Conservation (phyloP, 2,888 invertebrate genomes). For the Apodemia duryi region DNA sequence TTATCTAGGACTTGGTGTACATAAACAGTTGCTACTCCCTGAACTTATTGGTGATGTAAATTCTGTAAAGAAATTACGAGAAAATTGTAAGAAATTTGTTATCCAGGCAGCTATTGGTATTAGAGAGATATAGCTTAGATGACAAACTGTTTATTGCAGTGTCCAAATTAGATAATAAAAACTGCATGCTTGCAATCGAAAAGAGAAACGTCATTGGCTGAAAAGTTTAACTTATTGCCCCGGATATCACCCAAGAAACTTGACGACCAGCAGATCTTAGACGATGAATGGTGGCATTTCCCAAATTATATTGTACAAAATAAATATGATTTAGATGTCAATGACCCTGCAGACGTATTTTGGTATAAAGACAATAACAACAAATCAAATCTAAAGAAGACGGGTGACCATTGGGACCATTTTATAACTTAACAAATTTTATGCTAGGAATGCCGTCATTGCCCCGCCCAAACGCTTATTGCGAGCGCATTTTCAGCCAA, state of each 20-base stretch:
- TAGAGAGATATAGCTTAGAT: too few relatives aligned
- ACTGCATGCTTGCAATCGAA: too few relatives aligned
- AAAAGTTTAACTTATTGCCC: too few relatives aligned
- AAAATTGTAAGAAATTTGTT: too few relatives aligned
- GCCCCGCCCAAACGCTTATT: conserved; percentile 24
- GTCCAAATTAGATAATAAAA: too few relatives aligned
- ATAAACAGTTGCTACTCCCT: too few relatives aligned
- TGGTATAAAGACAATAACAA: conserved; percentile 14
- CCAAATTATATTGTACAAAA: conserved; percentile 6
- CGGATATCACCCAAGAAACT: background rate
- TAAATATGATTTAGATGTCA: background rate
- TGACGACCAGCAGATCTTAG: background rate
- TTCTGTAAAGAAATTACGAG: too few relatives aligned
- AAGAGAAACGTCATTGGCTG: too few relatives aligned
- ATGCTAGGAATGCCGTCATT: conserved; percentile 20
- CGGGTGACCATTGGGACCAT: background rate
- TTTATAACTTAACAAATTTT: background rate
- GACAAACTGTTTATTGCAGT: too few relatives aligned
- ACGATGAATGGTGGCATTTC: conserved; percentile 21
- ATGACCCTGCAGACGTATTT: conserved; percentile 16
- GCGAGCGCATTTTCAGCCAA: conserved; percentile 22
- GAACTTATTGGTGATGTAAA: too few relatives aligned
- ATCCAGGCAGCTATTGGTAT: too few relatives aligned
- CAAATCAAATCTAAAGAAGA: background rate
- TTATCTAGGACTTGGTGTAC: too few relatives aligned